Conservation (phyloP, 2,113 vertebrate species). For the Amazona guildingii region DNA sequence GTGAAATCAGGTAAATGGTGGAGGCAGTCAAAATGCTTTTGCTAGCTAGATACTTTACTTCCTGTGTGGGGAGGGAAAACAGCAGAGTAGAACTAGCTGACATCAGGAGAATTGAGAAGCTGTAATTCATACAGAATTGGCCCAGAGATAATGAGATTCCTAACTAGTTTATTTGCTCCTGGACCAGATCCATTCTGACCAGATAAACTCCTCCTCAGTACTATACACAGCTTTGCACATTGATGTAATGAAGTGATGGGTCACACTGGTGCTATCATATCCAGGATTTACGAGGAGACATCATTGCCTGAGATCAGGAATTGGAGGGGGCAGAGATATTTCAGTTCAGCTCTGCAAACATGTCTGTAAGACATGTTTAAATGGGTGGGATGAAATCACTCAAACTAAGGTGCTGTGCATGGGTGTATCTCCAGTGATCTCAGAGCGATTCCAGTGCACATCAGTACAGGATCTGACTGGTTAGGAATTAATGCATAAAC, state of each 20-base stretch:
- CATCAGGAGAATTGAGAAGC: constrained; percentile 58
- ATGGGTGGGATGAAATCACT: background rate
- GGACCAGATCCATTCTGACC: constrained; percentile 54
- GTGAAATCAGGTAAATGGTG: constrained; percentile 20
- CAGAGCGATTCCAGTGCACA: background rate
- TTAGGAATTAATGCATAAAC: background rate
- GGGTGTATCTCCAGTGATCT: background rate
- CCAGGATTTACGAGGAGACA: constrained; percentile 62
- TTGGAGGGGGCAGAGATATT: background rate
- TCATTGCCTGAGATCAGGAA: background rate
- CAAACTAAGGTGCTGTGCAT: background rate
- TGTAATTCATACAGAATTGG: constrained; percentile 15
- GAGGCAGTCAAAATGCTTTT: constrained; percentile 36
- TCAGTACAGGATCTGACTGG: background rate
- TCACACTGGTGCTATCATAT: constrained; percentile 25
- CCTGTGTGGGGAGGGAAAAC: background rate
- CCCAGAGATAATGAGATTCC: constrained; percentile 61
- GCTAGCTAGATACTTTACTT: constrained; percentile 1
- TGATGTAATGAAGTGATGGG: constrained; percentile 67
- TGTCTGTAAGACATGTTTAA: constrained; percentile 10
- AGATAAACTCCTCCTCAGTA: constrained; percentile 64
- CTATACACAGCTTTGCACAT: constrained; percentile 28
- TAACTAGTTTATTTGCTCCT: constrained; percentile 68
- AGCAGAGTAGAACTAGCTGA: constrained; percentile 56
- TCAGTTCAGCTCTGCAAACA: constrained; percentile 12